Conservation (phyloP, 1,140 invertebrate species). For the Heliconius himera region DNA sequence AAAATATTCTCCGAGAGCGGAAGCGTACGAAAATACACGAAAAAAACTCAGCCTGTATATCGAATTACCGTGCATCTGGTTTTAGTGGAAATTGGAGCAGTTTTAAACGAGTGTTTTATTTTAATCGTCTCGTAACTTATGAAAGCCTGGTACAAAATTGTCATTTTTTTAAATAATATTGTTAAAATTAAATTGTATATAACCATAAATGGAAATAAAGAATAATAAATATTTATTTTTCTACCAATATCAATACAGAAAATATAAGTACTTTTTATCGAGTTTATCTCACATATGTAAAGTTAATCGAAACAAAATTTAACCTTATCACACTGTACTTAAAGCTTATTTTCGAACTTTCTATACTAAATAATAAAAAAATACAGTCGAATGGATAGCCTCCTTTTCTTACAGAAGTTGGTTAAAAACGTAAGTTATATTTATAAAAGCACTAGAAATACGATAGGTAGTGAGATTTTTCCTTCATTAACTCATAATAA, state of each 20-base stretch:
- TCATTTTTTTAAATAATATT: slow-evolving; percentile 26
- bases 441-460: not conserved
- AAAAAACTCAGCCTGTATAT: slow-evolving; percentile 60
- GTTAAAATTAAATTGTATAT: slow-evolving; percentile 21
- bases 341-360: not conserved
- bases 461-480: not conserved
- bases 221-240: slow-evolving; percentile 16
- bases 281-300: not conserved
- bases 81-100: slow-evolving; percentile 50
- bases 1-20: slow-evolving; percentile 47
- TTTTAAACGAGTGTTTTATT: slow-evolving; percentile 43
- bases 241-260: not conserved
- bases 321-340: not conserved
- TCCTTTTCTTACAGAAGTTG: no score
- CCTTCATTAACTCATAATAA: not conserved
- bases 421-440: not conserved
- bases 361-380: not conserved
- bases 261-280: not conserved
- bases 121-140: slow-evolving; percentile 38
- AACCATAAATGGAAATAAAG: not conserved
- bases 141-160: slow-evolving; percentile 42
- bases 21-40: slow-evolving; percentile 51
- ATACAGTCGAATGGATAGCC: no score
- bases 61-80: slow-evolving; percentile 64
- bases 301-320: not conserved